Conservation (phyloP, 2,888 invertebrate species). For the Lasioglossum oenotherae region DNA sequence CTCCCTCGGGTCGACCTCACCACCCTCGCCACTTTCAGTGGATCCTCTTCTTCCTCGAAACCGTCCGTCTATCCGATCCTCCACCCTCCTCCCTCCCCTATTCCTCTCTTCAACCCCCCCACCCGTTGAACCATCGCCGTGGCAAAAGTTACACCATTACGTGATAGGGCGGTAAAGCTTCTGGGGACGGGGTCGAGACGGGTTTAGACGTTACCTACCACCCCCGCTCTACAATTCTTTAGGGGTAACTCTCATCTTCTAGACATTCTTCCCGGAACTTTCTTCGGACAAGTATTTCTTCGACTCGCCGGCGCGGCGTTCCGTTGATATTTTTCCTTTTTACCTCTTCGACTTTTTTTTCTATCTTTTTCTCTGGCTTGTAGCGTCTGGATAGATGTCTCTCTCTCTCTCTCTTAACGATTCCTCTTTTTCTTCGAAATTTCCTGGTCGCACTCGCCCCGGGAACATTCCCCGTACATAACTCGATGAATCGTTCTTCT, state of each 20-base stretch:
- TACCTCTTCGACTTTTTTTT: neutral
- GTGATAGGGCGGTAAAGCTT: slow-evolving; percentile 77
- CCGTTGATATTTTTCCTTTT: slow-evolving; percentile 14
- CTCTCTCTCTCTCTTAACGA: neutral
- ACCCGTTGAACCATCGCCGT: slow-evolving; percentile 61
- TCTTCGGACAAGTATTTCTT: slow-evolving; percentile 24
- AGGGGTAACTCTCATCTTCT: slow-evolving; percentile 45
- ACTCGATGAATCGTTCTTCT: neutral
- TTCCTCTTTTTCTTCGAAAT: neutral
- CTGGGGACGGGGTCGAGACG: slow-evolving; percentile 44
- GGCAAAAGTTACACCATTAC: slow-evolving; percentile 82
- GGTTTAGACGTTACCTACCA: slow-evolving; percentile 35
- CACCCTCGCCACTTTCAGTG: slow-evolving; percentile 47
- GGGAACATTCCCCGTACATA: neutral
- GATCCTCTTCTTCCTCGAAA: slow-evolving; percentile 34
- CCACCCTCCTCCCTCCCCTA: neutral
- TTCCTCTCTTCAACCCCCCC: neutral
- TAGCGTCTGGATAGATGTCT: too few species aligned
- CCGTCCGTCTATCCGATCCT: slow-evolving; percentile 11
- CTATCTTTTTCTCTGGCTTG: neutral
- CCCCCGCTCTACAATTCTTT: slow-evolving; percentile 48
- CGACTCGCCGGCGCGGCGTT: slow-evolving; percentile 5
- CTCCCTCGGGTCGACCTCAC: slow-evolving; percentile 74
- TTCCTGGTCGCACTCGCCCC: neutral
- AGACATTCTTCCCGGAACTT: slow-evolving; percentile 47